Conservation (phyloP, 2,113 vertebrate genomes). For the Ictidomys tridecemlineatus region DNA sequence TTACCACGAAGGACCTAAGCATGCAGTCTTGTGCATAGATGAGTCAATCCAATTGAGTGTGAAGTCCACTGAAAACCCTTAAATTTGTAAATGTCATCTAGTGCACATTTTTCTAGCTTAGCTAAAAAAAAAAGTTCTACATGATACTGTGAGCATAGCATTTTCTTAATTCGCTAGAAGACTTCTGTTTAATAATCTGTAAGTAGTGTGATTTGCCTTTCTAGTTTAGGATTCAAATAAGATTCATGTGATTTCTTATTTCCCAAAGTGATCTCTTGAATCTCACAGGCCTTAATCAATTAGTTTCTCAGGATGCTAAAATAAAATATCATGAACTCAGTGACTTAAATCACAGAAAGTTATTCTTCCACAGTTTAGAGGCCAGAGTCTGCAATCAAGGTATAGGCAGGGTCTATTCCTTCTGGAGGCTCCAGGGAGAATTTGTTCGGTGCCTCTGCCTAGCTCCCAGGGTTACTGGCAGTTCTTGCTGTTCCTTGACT, state of each 20-base stretch:
- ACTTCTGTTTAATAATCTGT: neutral
- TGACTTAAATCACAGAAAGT: neutral
- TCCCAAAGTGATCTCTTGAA: neutral
- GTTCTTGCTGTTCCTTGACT: neutral
- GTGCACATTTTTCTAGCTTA: neutral
- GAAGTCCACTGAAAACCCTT: neutral
- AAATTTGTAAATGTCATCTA: neutral
- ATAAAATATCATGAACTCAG: neutral
- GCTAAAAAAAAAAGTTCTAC: neutral
- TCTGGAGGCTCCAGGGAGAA: neutral
- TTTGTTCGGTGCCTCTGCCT: neutral
- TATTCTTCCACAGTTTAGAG: neutral
- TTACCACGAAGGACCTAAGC: neutral
- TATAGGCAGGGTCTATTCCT: neutral
- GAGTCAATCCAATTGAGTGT: fast-evolving
- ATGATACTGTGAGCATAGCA: neutral
- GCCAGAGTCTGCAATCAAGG: neutral
- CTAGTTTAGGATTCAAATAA: constrained; percentile 23
- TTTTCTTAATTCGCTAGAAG: constrained; percentile 44
- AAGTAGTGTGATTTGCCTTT: constrained; percentile 14
- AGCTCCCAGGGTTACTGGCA: neutral
- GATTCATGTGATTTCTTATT: constrained; percentile 15
- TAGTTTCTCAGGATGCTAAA: neutral
- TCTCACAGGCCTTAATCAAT: neutral
- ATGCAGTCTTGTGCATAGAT: neutral